Evolutionary conservation across 2,113 vertebrate species (phyloP), one percentile per base, ranked within the genome.

Genomic region (Sylvilagus bachmani): DNA sequence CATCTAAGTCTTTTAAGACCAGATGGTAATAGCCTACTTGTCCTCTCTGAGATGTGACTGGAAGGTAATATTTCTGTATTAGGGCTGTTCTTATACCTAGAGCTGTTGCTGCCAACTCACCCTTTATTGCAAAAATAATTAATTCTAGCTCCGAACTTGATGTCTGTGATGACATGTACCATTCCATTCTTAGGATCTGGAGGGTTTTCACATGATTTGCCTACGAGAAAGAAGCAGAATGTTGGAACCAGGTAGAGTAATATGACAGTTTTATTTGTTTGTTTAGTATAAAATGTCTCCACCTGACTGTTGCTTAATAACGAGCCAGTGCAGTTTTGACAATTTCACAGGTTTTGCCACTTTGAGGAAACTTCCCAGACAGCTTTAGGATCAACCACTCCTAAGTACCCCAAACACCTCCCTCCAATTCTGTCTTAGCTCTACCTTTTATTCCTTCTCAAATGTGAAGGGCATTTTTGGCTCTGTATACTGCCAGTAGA

Each of bases 121-220:
- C 86, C 86, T 27, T 0, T 10, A n/a, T 49, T 75, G 66, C 79
- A 93, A 73, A 58, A 19, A n/a, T 85, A 95, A 31, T 51, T 73
- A 64, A 93, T 69, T 49, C 29, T 93, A 67, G 90, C 79, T 74
- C 80, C 66, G 27, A 89, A 73, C 12, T 62, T 5, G 31, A 62
- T 31, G 24, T 73, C 25, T 67, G 49, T 51, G 44, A 73, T 51
- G n/a, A 85, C 6, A 4, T 89, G 80, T 36, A 81, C 80, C 49
- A 85, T 0, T 3, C 85, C 95, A 70, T 94, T 70, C 14, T 14
- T 0, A 8, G 74, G 96, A 44, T 95, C 84, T 58, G 79, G 14
- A 77, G 91, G 94, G 64, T 24, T 80, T 55, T 22, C 55, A 89
- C 90, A 92, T n/a, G 24, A 5, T 86, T 71, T 95, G 89, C 91